Evolutionary conservation across 1,140 invertebrate species (phyloP).

Genomic region (Harpegnathos saltator): DNA sequence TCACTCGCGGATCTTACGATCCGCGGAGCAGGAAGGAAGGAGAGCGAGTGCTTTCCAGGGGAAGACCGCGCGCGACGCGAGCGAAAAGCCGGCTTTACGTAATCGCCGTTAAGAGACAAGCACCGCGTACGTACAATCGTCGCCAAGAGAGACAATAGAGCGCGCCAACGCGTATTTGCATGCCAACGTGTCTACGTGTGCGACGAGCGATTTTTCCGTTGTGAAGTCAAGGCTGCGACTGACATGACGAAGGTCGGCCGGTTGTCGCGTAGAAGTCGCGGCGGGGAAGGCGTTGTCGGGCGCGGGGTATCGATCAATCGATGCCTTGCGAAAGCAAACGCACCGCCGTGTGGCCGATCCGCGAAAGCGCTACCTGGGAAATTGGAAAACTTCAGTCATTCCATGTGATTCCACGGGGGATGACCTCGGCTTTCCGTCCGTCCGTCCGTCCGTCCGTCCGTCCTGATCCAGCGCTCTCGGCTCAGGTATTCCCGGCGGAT

Average conservation of each 20-base stretch:
- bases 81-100: conserved; percentile 60
- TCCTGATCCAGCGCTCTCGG: background rate
- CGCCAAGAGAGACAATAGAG: background rate
- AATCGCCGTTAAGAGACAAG: conserved; percentile 67
- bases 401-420: background rate
- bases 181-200: conserved; percentile 26
- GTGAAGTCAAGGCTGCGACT: conserved; percentile 72
- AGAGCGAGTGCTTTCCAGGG: conserved; percentile 2
- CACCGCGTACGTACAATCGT: background rate
- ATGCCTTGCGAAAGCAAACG: conserved; percentile 7
- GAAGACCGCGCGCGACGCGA: background rate
- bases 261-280: too few species aligned
- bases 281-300: too few species aligned
- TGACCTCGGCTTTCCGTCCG: background rate
- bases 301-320: background rate
- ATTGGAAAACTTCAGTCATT: conserved; percentile 31
- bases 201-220: conserved; percentile 35
- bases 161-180: background rate
- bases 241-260: conserved; percentile 19
- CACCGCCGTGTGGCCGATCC: background rate
- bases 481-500: background rate
- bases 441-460: background rate
- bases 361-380: background rate
- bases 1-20: conserved; percentile 60
- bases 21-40: background rate